Conservation (phyloP, 2,113 vertebrate genomes). For the Miniopterus natalensis region DNA sequence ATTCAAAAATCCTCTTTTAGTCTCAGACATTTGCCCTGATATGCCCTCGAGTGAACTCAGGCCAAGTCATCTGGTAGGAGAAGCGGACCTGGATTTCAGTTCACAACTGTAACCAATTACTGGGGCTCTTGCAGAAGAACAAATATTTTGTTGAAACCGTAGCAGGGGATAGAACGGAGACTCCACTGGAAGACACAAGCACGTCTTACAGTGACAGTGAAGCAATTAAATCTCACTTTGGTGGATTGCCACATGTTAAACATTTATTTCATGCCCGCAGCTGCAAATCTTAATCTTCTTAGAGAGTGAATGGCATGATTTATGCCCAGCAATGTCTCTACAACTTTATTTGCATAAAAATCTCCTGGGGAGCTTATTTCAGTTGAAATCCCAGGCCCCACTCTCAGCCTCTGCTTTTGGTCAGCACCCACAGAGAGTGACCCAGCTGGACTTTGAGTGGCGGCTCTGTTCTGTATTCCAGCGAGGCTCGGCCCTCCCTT, state of each 20-base stretch:
- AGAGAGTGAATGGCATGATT: not conserved
- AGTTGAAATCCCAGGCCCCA: not conserved
- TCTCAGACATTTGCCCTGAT: not conserved
- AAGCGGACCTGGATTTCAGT: not conserved
- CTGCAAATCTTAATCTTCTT: constrained; percentile 4
- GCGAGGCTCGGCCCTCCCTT: not conserved
- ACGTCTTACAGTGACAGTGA: not conserved
- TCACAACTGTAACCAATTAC: not conserved
- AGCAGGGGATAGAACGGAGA: not conserved
- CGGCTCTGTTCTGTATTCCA: not conserved
- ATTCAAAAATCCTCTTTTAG: constrained; percentile 37
- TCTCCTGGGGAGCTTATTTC: not conserved
- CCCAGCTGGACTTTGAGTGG: too few species aligned
- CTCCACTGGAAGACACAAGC: not conserved
- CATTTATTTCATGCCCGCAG: not conserved
- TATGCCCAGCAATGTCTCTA: not conserved
- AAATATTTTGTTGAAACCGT: constrained; percentile 12
- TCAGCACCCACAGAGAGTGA: not conserved
- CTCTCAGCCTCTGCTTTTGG: not conserved
- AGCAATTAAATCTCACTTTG: not conserved
- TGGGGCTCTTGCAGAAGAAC: not conserved
- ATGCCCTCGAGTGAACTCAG: not conserved
- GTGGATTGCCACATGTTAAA: not conserved
- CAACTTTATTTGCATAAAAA: not conserved
- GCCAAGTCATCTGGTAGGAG: not conserved